A percentile compares a stretch with the other conserved stretches of the same genome.
Evolutionary conservation across 1,140 invertebrate species (phyloP).

Genomic region (Ylistrum balloti): DNA sequence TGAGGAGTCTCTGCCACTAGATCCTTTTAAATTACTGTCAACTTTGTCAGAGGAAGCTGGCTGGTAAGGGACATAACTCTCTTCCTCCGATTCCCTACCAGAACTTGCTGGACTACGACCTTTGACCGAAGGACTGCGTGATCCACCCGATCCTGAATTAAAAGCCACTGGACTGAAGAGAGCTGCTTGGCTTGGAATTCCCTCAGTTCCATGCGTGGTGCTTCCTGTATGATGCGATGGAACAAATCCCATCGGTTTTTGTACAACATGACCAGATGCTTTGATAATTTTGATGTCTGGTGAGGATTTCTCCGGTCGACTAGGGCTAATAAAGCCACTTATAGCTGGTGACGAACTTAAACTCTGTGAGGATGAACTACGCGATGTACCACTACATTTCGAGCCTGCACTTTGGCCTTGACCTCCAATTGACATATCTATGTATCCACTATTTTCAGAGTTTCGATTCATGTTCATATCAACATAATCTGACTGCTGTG

Average conservation of each 20-base stretch:
- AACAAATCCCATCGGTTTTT: slow-evolving; percentile 58
- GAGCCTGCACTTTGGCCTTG: slow-evolving; percentile 55
- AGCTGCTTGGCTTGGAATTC: slow-evolving; percentile 46
- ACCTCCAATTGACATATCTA: slow-evolving; percentile 74
- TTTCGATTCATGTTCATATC: slow-evolving; percentile 70
- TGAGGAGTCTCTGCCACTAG: slow-evolving; percentile 42
- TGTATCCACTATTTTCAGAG: slow-evolving; percentile 65
- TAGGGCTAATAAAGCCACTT: slow-evolving; percentile 47
- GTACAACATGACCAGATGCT: slow-evolving; percentile 64
- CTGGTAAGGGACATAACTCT: slow-evolving; percentile 67
- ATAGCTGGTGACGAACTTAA: slow-evolving; percentile 65
- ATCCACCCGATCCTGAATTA: slow-evolving; percentile 42
- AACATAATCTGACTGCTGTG: slow-evolving; percentile 73
- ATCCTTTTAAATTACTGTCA: neutral
- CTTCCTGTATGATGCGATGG: slow-evolving; percentile 49
- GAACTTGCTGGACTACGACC: slow-evolving; percentile 63
- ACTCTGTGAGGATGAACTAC: slow-evolving; percentile 62
- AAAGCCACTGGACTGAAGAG: slow-evolving; percentile 19
- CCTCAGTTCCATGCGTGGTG: slow-evolving; percentile 47
- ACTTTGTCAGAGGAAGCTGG: slow-evolving; percentile 45
- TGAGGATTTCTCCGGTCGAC: neutral
- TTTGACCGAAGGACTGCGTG: slow-evolving; percentile 54
- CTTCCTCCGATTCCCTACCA: slow-evolving; percentile 70
- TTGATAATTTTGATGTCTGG: slow-evolving; percentile 63
- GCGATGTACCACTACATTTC: slow-evolving; percentile 51